A percentile compares a stretch with the other conserved stretches of the same genome.
These are phyloP conservation scores for Hylia prasina DNA, from an alignment of 2,113 vertebrate genomes.

Conservation along the genomic window DNA sequence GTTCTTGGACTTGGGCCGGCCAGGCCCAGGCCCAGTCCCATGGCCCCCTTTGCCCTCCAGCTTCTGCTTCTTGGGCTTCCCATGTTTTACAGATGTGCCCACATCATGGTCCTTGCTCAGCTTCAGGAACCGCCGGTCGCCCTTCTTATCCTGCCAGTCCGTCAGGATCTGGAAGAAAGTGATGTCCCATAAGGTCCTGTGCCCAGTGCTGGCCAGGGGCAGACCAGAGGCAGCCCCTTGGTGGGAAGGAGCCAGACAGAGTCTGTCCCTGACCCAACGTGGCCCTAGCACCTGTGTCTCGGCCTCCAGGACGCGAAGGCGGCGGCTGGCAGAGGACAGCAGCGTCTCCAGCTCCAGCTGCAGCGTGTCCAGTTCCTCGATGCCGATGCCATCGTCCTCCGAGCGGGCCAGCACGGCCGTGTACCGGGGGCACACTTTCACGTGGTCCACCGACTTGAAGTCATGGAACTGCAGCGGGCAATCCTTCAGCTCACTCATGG, in stretches of 20 bases:
- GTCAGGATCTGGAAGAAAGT: slow-evolving; percentile 87
- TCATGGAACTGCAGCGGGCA: slow-evolving; percentile 98
- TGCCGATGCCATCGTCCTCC: slow-evolving; percentile 96
- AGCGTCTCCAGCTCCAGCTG: slow-evolving; percentile 97
- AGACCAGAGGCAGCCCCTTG: background rate
- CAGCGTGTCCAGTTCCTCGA: slow-evolving; percentile 95
- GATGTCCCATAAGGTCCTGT: background rate
- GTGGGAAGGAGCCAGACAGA: background rate
- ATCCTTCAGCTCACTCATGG: slow-evolving; percentile 97
- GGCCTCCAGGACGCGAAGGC: slow-evolving; percentile 90
- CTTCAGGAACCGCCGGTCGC: slow-evolving; percentile 91
- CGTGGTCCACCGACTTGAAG: slow-evolving; percentile 96
- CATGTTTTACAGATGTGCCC: slow-evolving; percentile 85
- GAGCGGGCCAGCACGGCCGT: slow-evolving; percentile 93
- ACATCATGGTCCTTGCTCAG: slow-evolving; percentile 90
- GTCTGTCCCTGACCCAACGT: background rate
- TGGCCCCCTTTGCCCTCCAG: slow-evolving; percentile 91
- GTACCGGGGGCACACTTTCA: slow-evolving; percentile 94
- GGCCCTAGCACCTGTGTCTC: slow-evolving; percentile 87
- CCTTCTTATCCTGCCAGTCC: slow-evolving; percentile 99
- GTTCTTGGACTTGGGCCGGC: slow-evolving; percentile 94
- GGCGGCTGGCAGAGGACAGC: slow-evolving; percentile 90
- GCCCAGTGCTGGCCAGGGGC: fast-evolving
- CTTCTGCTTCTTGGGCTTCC: slow-evolving; percentile 96
- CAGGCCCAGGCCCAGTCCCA: slow-evolving; percentile 87